Conservation (phyloP, 2,797 vertebrate species). For the Rhynchonycteris naso region DNA sequence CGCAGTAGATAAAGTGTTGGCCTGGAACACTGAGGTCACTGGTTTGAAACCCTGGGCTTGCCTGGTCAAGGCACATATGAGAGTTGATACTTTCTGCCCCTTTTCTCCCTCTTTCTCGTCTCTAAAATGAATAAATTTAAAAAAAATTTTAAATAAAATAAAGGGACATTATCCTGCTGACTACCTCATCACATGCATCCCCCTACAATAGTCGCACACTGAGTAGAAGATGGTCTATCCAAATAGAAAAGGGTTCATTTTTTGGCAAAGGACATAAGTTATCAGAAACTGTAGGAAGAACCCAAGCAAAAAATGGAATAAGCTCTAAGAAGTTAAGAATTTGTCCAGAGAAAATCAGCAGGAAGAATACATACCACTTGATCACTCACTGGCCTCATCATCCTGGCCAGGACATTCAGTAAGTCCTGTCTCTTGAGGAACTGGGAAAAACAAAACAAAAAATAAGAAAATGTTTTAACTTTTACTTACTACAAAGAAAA, state of each 20-base stretch:
- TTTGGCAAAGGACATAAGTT: not conserved
- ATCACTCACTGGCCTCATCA: constrained; percentile 98
- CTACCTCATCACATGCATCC: not conserved
- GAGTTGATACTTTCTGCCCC: no score
- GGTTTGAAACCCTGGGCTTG: no score
- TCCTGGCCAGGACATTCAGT: constrained; percentile 96
- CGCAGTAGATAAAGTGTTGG: no score
- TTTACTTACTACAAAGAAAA: not conserved
- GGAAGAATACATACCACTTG: constrained; percentile 92
- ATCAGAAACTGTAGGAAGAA: constrained; percentile 23
- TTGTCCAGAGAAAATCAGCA: not conserved
- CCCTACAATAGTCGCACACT: not conserved
- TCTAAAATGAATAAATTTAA: no score
- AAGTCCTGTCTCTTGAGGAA: constrained; percentile 99
- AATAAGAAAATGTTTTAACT: not conserved
- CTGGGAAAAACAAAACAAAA: constrained; percentile 79
- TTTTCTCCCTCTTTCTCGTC: no score
- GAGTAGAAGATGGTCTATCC: not conserved
- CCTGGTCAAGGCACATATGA: no score
- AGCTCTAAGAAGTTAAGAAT: constrained; percentile 1
- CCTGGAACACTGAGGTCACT: no score
- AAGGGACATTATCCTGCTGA: not conserved
- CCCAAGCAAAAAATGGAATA: constrained; percentile 7
- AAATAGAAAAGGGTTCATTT: constrained; percentile 19
- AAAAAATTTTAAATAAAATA: not conserved